These are phyloP conservation scores for Ranitomeya variabilis DNA, from an alignment of 2,113 vertebrate species.

Conservation along the genomic window DNA sequence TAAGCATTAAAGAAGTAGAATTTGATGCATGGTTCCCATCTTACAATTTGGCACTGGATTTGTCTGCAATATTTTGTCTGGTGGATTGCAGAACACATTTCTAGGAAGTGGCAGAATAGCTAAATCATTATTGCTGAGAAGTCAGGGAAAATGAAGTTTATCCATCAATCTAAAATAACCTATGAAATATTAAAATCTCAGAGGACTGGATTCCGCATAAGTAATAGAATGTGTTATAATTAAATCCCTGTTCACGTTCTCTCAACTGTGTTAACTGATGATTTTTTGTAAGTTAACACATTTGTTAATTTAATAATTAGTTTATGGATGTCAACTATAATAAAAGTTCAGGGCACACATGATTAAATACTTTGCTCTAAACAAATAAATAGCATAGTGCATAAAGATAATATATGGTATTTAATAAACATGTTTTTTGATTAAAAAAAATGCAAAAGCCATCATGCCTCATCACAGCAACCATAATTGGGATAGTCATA, in stretches of 20 bases:
- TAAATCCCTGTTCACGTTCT: not conserved
- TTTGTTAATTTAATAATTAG: not conserved
- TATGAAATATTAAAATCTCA: constrained; percentile 53
- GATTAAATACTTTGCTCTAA: no score
- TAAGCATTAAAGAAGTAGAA: no score
- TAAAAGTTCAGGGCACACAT: not conserved
- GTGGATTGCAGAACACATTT: constrained; percentile 27
- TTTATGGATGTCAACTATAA: not conserved
- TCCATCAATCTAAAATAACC: constrained; percentile 50
- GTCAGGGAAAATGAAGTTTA: constrained; percentile 48
- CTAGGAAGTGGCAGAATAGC: constrained; percentile 41
- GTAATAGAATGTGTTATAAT: not conserved
- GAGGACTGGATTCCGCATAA: constrained; percentile 18
- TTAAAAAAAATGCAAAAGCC: no score
- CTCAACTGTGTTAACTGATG: not conserved
- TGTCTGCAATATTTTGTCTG: constrained; percentile 29
- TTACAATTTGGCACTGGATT: constrained; percentile 22
- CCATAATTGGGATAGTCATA: no score
- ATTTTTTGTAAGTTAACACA: not conserved
- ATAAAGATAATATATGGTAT: no score
- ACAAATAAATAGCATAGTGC: no score
- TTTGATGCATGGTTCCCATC: no score
- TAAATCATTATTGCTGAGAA: constrained; percentile 56
- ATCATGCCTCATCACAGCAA: no score
- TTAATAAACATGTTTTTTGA: no score